These are phyloP conservation scores for Rhagonycha fulva DNA, from an alignment of 2,888 invertebrate species.

Conservation along the genomic window DNA sequence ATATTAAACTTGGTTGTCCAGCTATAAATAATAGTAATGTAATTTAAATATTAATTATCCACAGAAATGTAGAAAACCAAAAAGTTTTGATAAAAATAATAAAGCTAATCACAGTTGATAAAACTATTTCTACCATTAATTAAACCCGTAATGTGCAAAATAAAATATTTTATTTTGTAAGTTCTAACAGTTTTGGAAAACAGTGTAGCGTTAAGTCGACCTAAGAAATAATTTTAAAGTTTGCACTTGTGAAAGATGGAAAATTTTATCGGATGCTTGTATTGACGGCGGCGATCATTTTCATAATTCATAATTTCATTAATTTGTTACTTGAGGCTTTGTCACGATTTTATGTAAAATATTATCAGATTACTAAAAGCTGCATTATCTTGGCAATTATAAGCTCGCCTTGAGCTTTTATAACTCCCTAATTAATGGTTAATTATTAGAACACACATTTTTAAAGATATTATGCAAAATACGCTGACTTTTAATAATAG, in stretches of 20 bases:
- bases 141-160: neutral
- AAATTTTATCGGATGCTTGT: conserved; percentile 42
- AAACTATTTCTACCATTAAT: neutral
- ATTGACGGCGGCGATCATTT: conserved; percentile 56
- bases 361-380: conserved; percentile 54
- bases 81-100: neutral
- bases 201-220: conserved; percentile 25
- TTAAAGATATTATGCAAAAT: conserved; percentile 23
- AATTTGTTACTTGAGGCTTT: conserved; percentile 58
- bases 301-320: conserved; percentile 60
- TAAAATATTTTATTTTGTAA: neutral
- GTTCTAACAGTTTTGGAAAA: conserved; percentile 18
- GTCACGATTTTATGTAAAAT: conserved; percentile 59
- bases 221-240: conserved; percentile 7
- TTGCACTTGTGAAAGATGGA: conserved; percentile 1
- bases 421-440: conserved; percentile 56
- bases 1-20: neutral
- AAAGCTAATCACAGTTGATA: neutral
- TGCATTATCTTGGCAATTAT: conserved; percentile 54
- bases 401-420: conserved; percentile 54
- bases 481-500: conserved; percentile 16
- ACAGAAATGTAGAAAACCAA: neutral
- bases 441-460: conserved; percentile 44
- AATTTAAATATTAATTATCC: neutral
- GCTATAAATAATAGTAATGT: neutral